Conservation (phyloP, 2,797 vertebrate species). For the Mus minutoides region DNA sequence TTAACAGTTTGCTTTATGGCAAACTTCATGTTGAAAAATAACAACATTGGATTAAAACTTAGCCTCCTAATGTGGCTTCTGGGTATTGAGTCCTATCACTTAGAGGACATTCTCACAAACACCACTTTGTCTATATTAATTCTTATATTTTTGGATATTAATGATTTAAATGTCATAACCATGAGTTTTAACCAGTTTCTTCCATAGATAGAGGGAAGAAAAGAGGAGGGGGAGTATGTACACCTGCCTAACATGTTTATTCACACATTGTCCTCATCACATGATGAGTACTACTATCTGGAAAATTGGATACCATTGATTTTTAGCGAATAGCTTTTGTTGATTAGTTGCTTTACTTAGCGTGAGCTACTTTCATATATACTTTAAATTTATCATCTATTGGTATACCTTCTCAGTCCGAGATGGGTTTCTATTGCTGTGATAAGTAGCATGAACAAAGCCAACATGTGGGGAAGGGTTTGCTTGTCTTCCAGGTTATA, state of each 20-base stretch:
- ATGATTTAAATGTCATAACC: not conserved
- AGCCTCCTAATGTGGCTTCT: not conserved
- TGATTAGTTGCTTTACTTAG: not conserved
- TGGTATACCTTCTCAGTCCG: not conserved
- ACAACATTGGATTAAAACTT: not conserved
- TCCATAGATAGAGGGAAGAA: not conserved
- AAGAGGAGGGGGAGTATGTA: not conserved
- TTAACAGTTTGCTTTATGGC: not conserved
- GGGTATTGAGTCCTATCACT: too few species aligned
- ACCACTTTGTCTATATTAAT: not conserved
- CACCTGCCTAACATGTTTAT: not conserved
- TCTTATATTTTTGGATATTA: not conserved
- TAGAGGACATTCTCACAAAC: not conserved
- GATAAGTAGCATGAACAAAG: not conserved
- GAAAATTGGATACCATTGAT: not conserved
- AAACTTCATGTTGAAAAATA: not conserved
- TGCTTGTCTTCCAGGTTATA: not conserved
- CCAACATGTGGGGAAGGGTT: not conserved
- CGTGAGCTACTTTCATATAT: not conserved
- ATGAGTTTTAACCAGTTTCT: not conserved
- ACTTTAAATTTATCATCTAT: not conserved
- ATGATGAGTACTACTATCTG: not conserved
- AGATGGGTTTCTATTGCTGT: not conserved
- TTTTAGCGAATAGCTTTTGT: not conserved
- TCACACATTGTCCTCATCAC: not conserved